These are phyloP conservation scores for Agrilus biguttatus DNA, from an alignment of 2,888 invertebrate species.

Conservation along the genomic window DNA sequence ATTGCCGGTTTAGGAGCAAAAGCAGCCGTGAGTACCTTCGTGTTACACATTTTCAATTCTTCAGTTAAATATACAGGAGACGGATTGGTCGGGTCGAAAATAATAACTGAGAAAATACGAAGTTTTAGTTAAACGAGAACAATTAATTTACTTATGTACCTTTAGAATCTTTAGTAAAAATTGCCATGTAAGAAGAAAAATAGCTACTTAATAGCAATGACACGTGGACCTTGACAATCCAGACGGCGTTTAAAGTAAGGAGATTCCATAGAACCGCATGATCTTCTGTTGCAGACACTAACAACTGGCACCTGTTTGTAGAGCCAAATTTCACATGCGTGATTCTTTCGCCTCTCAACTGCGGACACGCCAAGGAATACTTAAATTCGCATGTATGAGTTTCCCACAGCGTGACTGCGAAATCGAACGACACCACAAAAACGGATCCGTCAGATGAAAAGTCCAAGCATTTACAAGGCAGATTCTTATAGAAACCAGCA, in stretches of 20 bases:
- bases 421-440: slow-evolving; percentile 52
- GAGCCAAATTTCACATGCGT: slow-evolving; percentile 44
- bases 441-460: slow-evolving; percentile 68
- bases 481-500: slow-evolving; percentile 44
- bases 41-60: slow-evolving; percentile 31
- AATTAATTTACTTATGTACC: slow-evolving; percentile 33
- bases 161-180: slow-evolving; percentile 46
- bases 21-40: slow-evolving; percentile 32
- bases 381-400: slow-evolving; percentile 43
- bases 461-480: slow-evolving; percentile 40
- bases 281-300: slow-evolving; percentile 40
- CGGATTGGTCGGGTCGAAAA: slow-evolving; percentile 46
- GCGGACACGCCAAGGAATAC: slow-evolving; percentile 36
- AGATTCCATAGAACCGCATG: slow-evolving; percentile 60
- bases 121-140: slow-evolving; percentile 1
- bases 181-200: slow-evolving; percentile 50
- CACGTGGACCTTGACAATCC: slow-evolving; percentile 45
- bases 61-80: slow-evolving; percentile 37
- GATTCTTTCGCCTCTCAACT: slow-evolving; percentile 16
- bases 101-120: slow-evolving; percentile 37
- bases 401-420: slow-evolving; percentile 54
- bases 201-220: slow-evolving; percentile 42
- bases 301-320: slow-evolving; percentile 39
- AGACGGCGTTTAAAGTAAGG: slow-evolving; percentile 49
- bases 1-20: slow-evolving; percentile 42